phyloP scores from a whole-genome alignment of 1,140 invertebrate species.

The Tetraneura akinire region DNA sequence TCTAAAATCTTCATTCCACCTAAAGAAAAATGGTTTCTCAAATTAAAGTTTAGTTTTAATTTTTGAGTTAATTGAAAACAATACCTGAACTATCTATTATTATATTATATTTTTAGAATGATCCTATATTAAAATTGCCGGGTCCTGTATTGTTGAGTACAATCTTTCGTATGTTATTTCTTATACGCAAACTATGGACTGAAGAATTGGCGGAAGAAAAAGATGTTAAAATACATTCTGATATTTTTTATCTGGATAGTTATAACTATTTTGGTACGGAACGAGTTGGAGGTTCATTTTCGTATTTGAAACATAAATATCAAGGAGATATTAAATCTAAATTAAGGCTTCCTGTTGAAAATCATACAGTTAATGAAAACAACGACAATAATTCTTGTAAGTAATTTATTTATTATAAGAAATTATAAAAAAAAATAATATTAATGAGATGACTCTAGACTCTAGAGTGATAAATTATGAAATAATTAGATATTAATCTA shows the following conservation, averaged over 20 bases:
- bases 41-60: too few relatives aligned
- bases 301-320: conserved; percentile 15
- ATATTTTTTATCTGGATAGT: conserved; percentile 28
- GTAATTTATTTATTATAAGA: too few relatives aligned
- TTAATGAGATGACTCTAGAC: too few relatives aligned
- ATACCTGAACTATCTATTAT: too few relatives aligned
- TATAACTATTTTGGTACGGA: conserved; percentile 26
- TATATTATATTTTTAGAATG: conserved; percentile 12
- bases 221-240: not conserved
- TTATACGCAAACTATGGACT: not conserved
- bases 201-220: not conserved
- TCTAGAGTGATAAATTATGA: too few relatives aligned
- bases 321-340: not conserved
- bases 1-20: too few relatives aligned
- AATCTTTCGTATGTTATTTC: conserved; percentile 8
- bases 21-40: too few relatives aligned
- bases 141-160: conserved; percentile 24
- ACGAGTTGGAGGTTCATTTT: conserved; percentile 21
- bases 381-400: not conserved
- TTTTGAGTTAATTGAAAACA: too few relatives aligned
- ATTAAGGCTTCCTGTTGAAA: not conserved
- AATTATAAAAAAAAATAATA: too few relatives aligned
- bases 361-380: not conserved
- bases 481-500: too few relatives aligned
- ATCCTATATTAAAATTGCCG: conserved; percentile 12